Conservation (phyloP, 2,888 invertebrate species). For the Zootermopsis nevadensis region DNA sequence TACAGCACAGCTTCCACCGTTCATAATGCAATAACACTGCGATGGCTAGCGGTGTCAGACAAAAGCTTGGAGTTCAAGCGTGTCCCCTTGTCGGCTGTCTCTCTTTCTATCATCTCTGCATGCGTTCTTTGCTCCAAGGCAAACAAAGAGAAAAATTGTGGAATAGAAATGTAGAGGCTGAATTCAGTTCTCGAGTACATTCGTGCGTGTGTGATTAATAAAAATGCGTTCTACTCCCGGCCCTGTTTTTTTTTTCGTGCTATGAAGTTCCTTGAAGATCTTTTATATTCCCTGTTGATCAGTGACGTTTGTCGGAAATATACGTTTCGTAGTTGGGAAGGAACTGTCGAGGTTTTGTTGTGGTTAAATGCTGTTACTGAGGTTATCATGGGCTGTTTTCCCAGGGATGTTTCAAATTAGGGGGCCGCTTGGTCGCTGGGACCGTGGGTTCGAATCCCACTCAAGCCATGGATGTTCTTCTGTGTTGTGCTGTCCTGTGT, state of each 20-base stretch:
- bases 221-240: background rate
- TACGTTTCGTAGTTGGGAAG: background rate
- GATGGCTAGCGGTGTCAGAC: background rate
- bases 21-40: conserved; percentile 23
- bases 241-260: background rate
- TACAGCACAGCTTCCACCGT: conserved; percentile 12
- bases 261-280: background rate
- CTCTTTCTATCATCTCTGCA: background rate
- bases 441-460: too few relatives aligned
- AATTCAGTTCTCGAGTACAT: background rate
- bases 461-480: too few relatives aligned
- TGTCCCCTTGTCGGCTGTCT: background rate
- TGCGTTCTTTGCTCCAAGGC: background rate
- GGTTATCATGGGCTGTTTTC: too few relatives aligned
- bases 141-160: background rate
- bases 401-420: too few relatives aligned
- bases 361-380: too few relatives aligned
- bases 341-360: too few relatives aligned
- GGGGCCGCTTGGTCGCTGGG: too few relatives aligned
- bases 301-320: background rate
- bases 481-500: too few relatives aligned
- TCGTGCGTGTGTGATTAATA: background rate
- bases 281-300: background rate
- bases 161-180: background rate
- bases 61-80: background rate